Evolutionary conservation across 2,797 vertebrate genomes (phyloP), one percentile per base, ranked within the genome.

Genomic region (Tolypeutes matacus): DNA sequence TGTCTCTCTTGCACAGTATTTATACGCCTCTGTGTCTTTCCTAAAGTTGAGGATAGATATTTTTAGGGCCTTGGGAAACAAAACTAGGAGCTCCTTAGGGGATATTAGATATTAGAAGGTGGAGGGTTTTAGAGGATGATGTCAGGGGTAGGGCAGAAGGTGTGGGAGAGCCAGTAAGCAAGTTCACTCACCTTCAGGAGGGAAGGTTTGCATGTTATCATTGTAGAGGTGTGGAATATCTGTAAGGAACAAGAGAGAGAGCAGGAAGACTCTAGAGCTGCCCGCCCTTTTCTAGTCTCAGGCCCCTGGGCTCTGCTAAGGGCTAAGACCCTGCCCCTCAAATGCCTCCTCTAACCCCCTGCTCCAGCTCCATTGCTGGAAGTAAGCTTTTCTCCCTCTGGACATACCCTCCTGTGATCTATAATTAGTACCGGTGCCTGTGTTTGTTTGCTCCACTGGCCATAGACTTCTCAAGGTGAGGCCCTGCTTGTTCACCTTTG

Each of bases 161-260:
- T 1, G 0, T 29, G 64, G 88, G 88, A 51, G 29, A 70, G 31
- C 39, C 14, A 29, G 56, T 27, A 15, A 82, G 70, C 3, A 14
- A 23, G 76, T 31, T 18, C 25, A 90, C 97, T 92, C 69, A 97
- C 97, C 97, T 90, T 46, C 95, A 0, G 93, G 90, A 70, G 95
- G 95, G 95, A 97, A 97, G 80, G 97, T 97, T 31, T 96, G 93
- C 95, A 97, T 89, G 93, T 39, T 83, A 6, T 97, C 97, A 1
- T 80, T 95, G 89, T 1, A 97, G 83, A 97, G 86, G 49, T 96
- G 94, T 12, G 97, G 97, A 36, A 97, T 97, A 31, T 96, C 97
- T 97, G 93, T 67, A 76, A 86, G 27, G 39, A 56, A 42, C 21
- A 11, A 69, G 42, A 82, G 42, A 51, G 20, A 73, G 78, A 77